Conservation (phyloP, 2,797 vertebrate species). For the Tenualosa thibaudeaui region DNA sequence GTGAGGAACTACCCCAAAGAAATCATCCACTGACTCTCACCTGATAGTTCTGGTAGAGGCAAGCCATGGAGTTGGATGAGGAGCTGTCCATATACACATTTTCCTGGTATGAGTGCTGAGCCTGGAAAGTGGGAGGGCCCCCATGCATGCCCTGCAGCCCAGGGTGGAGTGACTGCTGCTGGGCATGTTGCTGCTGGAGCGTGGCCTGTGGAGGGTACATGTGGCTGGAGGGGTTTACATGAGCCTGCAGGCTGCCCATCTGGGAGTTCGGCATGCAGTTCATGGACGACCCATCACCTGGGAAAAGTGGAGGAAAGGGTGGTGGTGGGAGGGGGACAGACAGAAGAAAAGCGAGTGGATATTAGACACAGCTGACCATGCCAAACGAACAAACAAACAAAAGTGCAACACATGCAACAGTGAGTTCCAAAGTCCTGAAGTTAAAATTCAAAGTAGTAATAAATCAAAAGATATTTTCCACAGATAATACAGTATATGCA, state of each 20-base stretch:
- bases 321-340: not conserved
- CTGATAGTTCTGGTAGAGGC: constrained; percentile 96
- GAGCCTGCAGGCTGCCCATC: constrained; percentile 80
- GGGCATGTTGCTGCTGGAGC: constrained; percentile 56
- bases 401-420: too few species aligned
- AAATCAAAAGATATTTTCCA: too few species aligned
- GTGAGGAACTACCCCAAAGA: not conserved
- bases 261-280: constrained; percentile 85
- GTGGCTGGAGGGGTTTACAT: constrained; percentile 77
- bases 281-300: constrained; percentile 84
- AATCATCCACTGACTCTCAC: constrained; percentile 64
- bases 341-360: not conserved
- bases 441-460: too few species aligned
- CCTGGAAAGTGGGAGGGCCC: constrained; percentile 78
- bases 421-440: too few species aligned
- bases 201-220: constrained; percentile 66
- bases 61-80: constrained; percentile 77
- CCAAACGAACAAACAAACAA: too few species aligned
- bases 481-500: too few species aligned
- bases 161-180: constrained; percentile 78
- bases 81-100: constrained; percentile 78
- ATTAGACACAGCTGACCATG: too few species aligned
- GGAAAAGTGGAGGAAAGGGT: constrained; percentile 37
- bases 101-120: constrained; percentile 77
- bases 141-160: constrained; percentile 83